phyloP scores from a whole-genome alignment of 2,113 vertebrate genomes.

The Hemicordylus capensis region DNA sequence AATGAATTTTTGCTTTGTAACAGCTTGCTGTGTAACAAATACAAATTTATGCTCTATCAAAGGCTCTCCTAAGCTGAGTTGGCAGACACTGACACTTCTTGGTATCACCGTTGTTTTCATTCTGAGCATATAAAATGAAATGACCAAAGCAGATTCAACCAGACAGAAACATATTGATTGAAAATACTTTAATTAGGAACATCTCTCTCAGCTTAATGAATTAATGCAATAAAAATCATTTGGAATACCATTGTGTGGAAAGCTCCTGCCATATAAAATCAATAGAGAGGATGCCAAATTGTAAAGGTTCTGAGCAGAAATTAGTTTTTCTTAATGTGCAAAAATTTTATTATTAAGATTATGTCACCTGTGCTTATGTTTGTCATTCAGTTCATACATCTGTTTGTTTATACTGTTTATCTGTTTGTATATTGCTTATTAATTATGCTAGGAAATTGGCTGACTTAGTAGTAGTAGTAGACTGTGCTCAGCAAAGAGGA shows the following conservation, averaged over 20 bases:
- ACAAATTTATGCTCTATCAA: neutral
- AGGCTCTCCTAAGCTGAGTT: neutral
- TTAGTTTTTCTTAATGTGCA: slow-evolving; percentile 25
- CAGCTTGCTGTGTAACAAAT: slow-evolving; percentile 27
- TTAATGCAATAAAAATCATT: slow-evolving; percentile 53
- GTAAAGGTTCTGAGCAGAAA: slow-evolving; percentile 49
- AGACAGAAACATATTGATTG: slow-evolving; percentile 49
- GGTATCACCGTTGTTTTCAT: slow-evolving; percentile 27
- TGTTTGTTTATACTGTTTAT: slow-evolving; percentile 11
- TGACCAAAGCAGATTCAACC: slow-evolving; percentile 40
- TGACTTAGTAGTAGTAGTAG: too few species aligned
- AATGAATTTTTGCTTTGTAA: neutral
- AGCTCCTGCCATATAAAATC: slow-evolving; percentile 32
- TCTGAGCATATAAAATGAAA: slow-evolving; percentile 36
- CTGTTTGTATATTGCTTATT: neutral
- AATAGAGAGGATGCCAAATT: slow-evolving; percentile 26
- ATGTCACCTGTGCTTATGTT: neutral
- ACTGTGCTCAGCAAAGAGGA: too few species aligned
- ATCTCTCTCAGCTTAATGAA: slow-evolving; percentile 57
- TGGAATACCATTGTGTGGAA: slow-evolving; percentile 42
- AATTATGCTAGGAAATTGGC: neutral
- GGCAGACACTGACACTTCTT: slow-evolving; percentile 6
- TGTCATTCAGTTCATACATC: slow-evolving; percentile 23
- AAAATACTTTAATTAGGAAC: slow-evolving; percentile 50
- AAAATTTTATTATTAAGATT: slow-evolving; percentile 3